These are phyloP conservation scores for Ammodytes dubius DNA, from an alignment of 2,113 vertebrate species.

Conservation along the genomic window DNA sequence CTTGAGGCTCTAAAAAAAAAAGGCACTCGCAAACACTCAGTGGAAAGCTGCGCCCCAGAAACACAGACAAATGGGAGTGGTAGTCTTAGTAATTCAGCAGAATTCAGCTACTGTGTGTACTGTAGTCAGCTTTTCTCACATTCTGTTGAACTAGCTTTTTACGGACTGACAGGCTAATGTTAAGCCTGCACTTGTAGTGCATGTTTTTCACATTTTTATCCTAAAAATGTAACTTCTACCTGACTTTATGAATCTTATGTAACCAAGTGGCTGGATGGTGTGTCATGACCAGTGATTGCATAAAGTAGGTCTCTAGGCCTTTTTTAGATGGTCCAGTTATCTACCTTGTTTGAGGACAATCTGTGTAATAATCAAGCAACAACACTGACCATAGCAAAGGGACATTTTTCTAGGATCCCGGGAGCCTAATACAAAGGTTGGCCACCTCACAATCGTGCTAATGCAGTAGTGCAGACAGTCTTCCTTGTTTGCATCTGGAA, in stretches of 20 bases:
- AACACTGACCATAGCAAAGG: neutral
- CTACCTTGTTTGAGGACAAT: neutral
- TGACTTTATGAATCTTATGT: neutral
- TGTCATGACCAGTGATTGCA: neutral
- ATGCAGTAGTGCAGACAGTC: neutral
- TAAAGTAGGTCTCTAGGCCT: neutral
- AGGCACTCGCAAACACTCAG: neutral
- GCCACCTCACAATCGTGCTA: neutral
- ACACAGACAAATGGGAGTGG: neutral
- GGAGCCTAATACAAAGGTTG: no score
- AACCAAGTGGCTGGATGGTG: neutral
- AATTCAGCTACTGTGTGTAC: slow-evolving; percentile 3
- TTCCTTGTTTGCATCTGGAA: slow-evolving; percentile 1
- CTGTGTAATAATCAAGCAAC: neutral
- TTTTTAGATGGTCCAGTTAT: neutral
- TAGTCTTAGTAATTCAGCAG: neutral
- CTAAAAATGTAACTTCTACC: neutral
- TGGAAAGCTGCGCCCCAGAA: neutral
- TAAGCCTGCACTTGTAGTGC: neutral
- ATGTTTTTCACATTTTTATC: neutral
- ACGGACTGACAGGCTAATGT: neutral
- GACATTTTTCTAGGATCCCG: neutral
- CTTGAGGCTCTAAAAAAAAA: slow-evolving; percentile 1
- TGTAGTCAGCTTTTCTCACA: neutral
- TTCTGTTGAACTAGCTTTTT: slow-evolving; percentile 6